Evolutionary conservation across 2,113 vertebrate species (phyloP).

Genomic region (Oreotrochilus melanogaster): DNA sequence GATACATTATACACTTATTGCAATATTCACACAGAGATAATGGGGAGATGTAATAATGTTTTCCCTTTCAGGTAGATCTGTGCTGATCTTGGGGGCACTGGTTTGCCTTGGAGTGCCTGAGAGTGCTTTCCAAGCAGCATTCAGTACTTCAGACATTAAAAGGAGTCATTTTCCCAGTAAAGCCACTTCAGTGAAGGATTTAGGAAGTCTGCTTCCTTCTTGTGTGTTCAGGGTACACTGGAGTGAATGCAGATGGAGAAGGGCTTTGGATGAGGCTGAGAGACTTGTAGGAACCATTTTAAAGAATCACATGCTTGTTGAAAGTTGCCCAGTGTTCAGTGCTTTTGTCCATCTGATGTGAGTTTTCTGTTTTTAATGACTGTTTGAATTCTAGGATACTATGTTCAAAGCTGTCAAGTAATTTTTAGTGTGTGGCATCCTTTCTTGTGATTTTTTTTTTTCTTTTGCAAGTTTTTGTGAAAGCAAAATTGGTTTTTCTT

Average conservation of each 20-base stretch:
- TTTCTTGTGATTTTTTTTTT: background rate
- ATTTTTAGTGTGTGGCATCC: background rate
- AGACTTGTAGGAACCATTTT: background rate
- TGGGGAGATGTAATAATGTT: background rate
- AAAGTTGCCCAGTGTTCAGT: background rate
- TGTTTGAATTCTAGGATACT: background rate
- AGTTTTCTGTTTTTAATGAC: background rate
- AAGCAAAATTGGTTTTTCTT: background rate
- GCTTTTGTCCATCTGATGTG: background rate
- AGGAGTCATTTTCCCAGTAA: background rate
- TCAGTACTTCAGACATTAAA: rapidly evolving
- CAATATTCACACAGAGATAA: background rate
- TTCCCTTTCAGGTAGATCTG: background rate
- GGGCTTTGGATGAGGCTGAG: background rate
- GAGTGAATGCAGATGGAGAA: background rate
- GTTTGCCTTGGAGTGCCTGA: background rate
- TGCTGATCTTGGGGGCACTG: rapidly evolving
- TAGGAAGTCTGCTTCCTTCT: background rate
- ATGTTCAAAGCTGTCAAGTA: background rate
- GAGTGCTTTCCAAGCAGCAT: rapidly evolving
- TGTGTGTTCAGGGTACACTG: rapidly evolving
- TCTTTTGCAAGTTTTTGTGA: background rate
- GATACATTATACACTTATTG: background rate
- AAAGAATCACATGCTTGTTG: background rate
- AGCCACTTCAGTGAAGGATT: background rate